A percentile compares a stretch with the other conserved stretches of the same genome.
phyloP scores from a whole-genome alignment of 2,888 invertebrate genomes.

The Petrolisthes manimaculis region DNA sequence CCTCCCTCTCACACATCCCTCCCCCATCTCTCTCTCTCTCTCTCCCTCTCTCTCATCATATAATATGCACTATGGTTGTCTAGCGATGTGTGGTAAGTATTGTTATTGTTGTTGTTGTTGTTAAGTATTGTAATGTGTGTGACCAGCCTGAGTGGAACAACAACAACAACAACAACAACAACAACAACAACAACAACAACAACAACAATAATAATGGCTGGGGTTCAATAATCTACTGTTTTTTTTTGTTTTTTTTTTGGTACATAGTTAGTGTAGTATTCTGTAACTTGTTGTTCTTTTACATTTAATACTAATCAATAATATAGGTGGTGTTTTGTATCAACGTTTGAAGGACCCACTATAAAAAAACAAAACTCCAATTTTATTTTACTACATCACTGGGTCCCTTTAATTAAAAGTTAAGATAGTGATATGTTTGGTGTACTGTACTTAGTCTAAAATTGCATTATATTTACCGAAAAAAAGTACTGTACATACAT shows the following conservation, averaged over 20 bases:
- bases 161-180: not conserved
- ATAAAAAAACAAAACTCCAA: too few species aligned
- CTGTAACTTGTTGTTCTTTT: too few species aligned
- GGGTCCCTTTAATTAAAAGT: not conserved
- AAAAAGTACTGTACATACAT: too few species aligned
- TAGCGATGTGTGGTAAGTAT: not conserved
- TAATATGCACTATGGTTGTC: not conserved
- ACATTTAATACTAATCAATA: too few species aligned
- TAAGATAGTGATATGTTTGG: too few species aligned
- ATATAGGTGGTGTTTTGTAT: too few species aligned
- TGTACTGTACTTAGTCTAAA: too few species aligned
- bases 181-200: not conserved
- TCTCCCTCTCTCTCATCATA: too few species aligned
- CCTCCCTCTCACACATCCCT: too few species aligned
- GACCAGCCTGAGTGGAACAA: not conserved
- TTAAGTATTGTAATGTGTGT: not conserved
- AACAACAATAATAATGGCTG: not conserved
- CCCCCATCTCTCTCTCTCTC: too few species aligned
- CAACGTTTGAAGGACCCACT: too few species aligned
- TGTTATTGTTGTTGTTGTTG: not conserved
- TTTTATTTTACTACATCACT: not conserved
- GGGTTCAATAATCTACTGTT: not conserved
- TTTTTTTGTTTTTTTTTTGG: not conserved
- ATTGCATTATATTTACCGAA: too few species aligned
- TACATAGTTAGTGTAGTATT: not conserved